Conservation (phyloP, 1,140 invertebrate genomes). For the Oppia nitens region DNA sequence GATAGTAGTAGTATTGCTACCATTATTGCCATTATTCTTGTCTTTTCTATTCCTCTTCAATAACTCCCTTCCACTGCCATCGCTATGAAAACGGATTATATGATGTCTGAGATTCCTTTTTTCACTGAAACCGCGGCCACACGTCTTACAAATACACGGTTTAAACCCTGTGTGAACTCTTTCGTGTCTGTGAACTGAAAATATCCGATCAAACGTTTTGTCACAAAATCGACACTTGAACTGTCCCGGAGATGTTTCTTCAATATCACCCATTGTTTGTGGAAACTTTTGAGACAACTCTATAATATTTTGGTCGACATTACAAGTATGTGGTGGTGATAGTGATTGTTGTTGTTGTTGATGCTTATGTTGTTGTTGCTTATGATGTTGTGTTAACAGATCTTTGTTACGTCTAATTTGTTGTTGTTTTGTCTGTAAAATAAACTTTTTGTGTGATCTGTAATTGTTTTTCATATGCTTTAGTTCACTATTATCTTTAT, state of each 20-base stretch:
- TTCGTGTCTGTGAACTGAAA: conserved; percentile 30
- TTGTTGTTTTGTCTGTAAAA: background rate
- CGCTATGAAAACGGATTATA: conserved; percentile 30
- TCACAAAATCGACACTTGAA: conserved; percentile 30
- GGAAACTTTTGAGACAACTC: conserved; percentile 12
- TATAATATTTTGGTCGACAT: no score
- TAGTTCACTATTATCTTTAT: background rate
- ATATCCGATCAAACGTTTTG: conserved; percentile 38
- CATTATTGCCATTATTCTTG: conserved; percentile 7
- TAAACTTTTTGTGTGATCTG: background rate
- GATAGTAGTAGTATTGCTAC: no score
- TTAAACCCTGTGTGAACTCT: conserved; percentile 30
- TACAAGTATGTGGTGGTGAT: no score
- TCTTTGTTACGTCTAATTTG: background rate
- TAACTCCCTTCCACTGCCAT: conserved; percentile 26
- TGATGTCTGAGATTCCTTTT: conserved; percentile 32
- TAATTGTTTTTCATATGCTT: background rate
- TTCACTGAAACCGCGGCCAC: conserved; percentile 34
- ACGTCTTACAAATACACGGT: conserved; percentile 31
- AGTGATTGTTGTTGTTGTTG: background rate
- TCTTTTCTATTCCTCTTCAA: conserved; percentile 16
- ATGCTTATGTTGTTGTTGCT: background rate
- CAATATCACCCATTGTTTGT: conserved; percentile 18
- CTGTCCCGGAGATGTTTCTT: conserved; percentile 24
- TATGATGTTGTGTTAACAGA: background rate